These are phyloP conservation scores for Lytechinus pictus DNA, from an alignment of 35 echinoderm and acorn worm genomes.

Conservation along the genomic window DNA sequence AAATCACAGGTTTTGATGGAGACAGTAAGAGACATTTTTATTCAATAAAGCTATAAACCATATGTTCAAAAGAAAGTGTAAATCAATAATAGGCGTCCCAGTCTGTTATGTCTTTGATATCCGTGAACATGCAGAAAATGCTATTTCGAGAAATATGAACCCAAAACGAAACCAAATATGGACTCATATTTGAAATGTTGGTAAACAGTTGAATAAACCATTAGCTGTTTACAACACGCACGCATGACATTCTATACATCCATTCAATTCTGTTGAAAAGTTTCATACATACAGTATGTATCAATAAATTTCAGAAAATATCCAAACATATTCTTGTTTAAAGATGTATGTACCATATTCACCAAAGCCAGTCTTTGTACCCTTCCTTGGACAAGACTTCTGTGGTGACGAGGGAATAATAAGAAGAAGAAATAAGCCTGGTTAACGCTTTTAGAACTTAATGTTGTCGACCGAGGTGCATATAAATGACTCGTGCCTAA, in stretches of 20 bases:
- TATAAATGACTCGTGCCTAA: too few species aligned
- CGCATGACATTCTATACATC: neutral
- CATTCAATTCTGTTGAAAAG: neutral
- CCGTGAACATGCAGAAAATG: neutral
- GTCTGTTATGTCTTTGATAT: neutral
- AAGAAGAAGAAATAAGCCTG: too few species aligned
- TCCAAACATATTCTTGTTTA: too few species aligned
- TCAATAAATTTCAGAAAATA: too few species aligned
- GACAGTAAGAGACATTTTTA: neutral
- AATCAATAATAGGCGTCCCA: neutral
- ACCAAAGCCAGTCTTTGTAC: too few species aligned
- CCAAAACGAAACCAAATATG: neutral
- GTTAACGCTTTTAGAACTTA: too few species aligned
- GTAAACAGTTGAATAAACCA: neutral
- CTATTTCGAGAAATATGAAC: neutral
- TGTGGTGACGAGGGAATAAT: too few species aligned
- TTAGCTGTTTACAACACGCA: neutral
- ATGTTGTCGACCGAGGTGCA: too few species aligned
- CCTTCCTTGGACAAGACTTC: too few species aligned
- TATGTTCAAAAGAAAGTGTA: neutral
- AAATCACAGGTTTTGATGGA: neutral
- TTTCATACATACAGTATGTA: too few species aligned
- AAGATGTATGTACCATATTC: too few species aligned
- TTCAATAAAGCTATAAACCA: too few species aligned
- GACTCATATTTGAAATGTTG: neutral